A percentile compares a stretch with the other conserved stretches of the same genome.
phyloP scores from a whole-genome alignment of 2,888 invertebrate genomes.

The Aleiodes leptofemur region DNA sequence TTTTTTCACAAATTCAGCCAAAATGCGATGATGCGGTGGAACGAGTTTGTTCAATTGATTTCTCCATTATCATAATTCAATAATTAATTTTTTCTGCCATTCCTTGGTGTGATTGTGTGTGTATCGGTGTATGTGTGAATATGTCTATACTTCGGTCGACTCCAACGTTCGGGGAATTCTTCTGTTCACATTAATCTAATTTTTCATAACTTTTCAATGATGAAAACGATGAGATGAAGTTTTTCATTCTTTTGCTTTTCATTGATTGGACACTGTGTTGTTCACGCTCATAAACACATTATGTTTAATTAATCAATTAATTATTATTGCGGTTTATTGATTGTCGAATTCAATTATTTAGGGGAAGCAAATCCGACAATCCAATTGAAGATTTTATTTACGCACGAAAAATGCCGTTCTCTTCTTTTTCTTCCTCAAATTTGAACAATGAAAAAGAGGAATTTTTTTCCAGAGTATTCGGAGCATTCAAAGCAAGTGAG shows the following conservation, averaged over 20 bases:
- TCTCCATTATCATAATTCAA: too few relatives aligned
- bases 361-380: constrained; percentile 24
- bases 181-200: not conserved
- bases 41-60: constrained; percentile 5
- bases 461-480: not conserved
- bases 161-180: not conserved
- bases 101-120: constrained; percentile 39
- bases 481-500: constrained; percentile 41
- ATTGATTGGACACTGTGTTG: constrained; percentile 24
- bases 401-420: not conserved
- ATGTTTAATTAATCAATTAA: constrained; percentile 2
- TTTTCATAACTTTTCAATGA: not conserved
- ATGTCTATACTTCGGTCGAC: constrained; percentile 23
- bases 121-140: constrained; percentile 33
- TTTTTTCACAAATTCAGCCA: constrained; percentile 8
- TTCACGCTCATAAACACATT: constrained; percentile 16
- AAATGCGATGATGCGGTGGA: constrained; percentile 26
- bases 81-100: constrained; percentile 35
- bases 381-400: constrained; percentile 8
- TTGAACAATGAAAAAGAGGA: constrained; percentile 13
- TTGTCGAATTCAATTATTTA: constrained; percentile 21
- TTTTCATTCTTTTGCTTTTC: constrained; percentile 4
- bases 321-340: constrained; percentile 8
- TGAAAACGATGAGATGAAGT: constrained; percentile 11
- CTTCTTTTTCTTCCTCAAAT: not conserved